Evolutionary conservation across 1,140 invertebrate species (phyloP).

Genomic region (Frieseomelitta varia): DNA sequence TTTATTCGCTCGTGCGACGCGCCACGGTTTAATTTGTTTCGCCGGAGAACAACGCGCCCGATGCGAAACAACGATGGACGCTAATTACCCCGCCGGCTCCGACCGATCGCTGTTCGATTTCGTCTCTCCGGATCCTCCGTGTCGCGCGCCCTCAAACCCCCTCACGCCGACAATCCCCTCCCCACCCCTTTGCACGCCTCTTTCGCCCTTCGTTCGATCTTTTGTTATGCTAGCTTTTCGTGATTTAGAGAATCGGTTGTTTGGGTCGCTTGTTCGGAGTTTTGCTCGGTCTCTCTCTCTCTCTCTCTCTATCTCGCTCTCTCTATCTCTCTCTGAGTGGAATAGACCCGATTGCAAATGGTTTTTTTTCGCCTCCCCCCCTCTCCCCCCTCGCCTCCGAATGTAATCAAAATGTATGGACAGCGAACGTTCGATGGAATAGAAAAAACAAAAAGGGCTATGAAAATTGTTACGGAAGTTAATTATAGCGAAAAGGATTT

Average conservation of each 20-base stretch:
- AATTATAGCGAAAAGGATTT: not conserved
- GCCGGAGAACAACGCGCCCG: constrained; percentile 56
- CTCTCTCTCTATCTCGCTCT: not conserved
- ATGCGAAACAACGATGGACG: constrained; percentile 49
- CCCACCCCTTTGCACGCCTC: not conserved
- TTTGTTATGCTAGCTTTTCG: constrained; percentile 22
- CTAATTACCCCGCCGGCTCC: constrained; percentile 59
- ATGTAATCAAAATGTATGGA: not conserved
- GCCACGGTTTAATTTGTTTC: constrained; percentile 67
- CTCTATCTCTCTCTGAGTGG: not conserved
- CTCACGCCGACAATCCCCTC: not conserved
- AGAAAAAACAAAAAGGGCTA: not conserved
- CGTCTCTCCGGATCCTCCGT: constrained; percentile 33
- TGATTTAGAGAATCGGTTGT: constrained; percentile 1
- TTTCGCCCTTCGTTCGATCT: constrained; percentile 8
- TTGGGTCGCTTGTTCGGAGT: not conserved
- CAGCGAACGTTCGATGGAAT: not conserved
- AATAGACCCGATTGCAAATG: not conserved
- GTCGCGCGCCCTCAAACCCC: constrained; percentile 15
- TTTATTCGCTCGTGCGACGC: constrained; percentile 67
- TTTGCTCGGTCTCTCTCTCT: not conserved
- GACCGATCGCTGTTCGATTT: constrained; percentile 58
- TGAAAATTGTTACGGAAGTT: not conserved
- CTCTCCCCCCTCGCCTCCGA: not conserved
- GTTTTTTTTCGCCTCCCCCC: not conserved